Conservation (phyloP, 2,797 vertebrate species). For the Sebastes melanostomus region DNA sequence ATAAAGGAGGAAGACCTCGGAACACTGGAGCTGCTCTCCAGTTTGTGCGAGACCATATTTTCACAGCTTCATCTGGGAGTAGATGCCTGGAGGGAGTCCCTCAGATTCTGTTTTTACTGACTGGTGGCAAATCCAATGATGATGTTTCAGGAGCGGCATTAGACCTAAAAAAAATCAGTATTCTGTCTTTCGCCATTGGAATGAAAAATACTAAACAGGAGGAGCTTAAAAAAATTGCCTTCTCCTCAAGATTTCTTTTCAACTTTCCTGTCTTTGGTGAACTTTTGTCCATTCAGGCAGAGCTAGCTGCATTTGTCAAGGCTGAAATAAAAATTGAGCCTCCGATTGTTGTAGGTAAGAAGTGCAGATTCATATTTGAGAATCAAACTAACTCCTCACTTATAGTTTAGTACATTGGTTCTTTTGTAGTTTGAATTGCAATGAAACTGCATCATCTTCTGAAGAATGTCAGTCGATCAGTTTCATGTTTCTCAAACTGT, state of each 20-base stretch:
- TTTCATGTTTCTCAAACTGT: slow-evolving; percentile 61
- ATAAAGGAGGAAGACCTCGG: slow-evolving; percentile 76
- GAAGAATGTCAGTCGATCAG: slow-evolving; percentile 49
- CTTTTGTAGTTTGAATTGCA: slow-evolving; percentile 45
- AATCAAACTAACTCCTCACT: slow-evolving; percentile 12
- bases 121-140: slow-evolving; percentile 77
- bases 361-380: slow-evolving; percentile 17
- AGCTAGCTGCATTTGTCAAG: slow-evolving; percentile 76
- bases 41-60: slow-evolving; percentile 74
- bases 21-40: slow-evolving; percentile 80
- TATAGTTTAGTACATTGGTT: not conserved
- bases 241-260: slow-evolving; percentile 74
- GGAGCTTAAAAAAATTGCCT: slow-evolving; percentile 76
- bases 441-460: slow-evolving; percentile 65
- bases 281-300: slow-evolving; percentile 79
- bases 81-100: slow-evolving; percentile 74
- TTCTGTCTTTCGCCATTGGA: slow-evolving; percentile 77
- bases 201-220: slow-evolving; percentile 71
- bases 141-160: slow-evolving; percentile 68
- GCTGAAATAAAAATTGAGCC: slow-evolving; percentile 68
- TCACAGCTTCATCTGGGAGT: slow-evolving; percentile 74
- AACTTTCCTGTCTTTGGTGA: slow-evolving; percentile 77
- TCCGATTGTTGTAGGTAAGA: slow-evolving; percentile 78
- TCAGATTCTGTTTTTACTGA: slow-evolving; percentile 81
- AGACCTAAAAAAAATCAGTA: slow-evolving; percentile 66